These are phyloP conservation scores for Cyprinodon variegatus DNA, from an alignment of 2,113 vertebrate genomes.

Conservation along the genomic window DNA sequence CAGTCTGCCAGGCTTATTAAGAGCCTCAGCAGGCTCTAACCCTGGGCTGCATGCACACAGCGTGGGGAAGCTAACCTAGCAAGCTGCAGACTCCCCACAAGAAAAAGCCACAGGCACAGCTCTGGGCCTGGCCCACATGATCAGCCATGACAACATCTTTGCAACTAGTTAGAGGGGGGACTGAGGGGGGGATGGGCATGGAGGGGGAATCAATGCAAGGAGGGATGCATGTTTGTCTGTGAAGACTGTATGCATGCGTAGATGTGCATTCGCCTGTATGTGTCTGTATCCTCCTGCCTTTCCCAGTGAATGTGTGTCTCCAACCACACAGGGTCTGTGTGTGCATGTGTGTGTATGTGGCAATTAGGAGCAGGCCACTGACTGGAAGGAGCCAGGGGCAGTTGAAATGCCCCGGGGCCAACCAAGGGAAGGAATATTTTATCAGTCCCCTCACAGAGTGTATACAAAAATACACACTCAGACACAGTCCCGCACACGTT, in stretches of 20 bases:
- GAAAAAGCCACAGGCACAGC: constrained; percentile 94
- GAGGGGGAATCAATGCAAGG: constrained; percentile 67
- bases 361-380: constrained; percentile 98
- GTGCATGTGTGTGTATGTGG: constrained; percentile 85
- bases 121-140: constrained; percentile 89
- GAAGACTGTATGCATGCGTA: constrained; percentile 72
- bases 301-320: constrained; percentile 68
- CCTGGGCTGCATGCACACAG: constrained; percentile 73
- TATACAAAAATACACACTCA: constrained; percentile 62
- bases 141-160: constrained; percentile 97
- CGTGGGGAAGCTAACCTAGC: constrained; percentile 44
- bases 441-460: constrained; percentile 74
- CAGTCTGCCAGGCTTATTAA: constrained; percentile 97
- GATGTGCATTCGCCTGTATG: constrained; percentile 69
- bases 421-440: constrained; percentile 82
- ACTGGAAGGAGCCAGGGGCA: constrained; percentile 94
- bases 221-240: constrained; percentile 56
- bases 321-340: constrained; percentile 63
- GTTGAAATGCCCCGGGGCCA: constrained; percentile 93
- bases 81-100: constrained; percentile 79
- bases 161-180: constrained; percentile 90
- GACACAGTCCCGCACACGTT: constrained; percentile 55
- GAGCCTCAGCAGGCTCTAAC: constrained; percentile 88
- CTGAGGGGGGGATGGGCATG: constrained; percentile 20
- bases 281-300: constrained; percentile 45